Evolutionary conservation across 2,113 vertebrate species (phyloP).

Genomic region (Chionomys nivalis): DNA sequence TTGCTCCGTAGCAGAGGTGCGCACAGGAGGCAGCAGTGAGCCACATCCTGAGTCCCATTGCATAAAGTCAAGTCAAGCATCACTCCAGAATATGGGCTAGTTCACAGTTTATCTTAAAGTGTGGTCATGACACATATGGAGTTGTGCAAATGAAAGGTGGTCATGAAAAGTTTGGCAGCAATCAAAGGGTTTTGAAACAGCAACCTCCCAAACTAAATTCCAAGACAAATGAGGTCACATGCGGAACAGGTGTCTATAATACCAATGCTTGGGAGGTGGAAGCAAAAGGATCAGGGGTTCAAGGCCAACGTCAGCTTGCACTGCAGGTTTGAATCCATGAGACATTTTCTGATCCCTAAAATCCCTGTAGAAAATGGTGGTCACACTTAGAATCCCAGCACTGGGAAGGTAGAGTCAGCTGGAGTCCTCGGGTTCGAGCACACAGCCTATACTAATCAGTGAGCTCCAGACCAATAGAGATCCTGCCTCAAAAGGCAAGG

Average conservation of each 20-base stretch:
- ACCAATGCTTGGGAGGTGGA: not conserved
- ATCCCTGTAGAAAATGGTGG: not conserved
- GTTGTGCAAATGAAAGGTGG: not conserved
- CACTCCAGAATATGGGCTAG: not conserved
- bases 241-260: not conserved
- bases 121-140: not conserved
- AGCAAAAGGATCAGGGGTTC: not conserved
- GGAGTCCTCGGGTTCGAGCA: not conserved
- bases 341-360: not conserved
- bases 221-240: not conserved
- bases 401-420: too few species aligned
- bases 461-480: not conserved
- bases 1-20: not conserved
- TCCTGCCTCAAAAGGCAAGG: not conserved
- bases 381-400: not conserved
- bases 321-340: not conserved
- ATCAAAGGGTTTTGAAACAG: not conserved
- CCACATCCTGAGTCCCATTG: not conserved
- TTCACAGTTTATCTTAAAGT: not conserved
- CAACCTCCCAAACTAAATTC: not conserved
- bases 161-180: not conserved
- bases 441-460: not conserved
- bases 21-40: not conserved
- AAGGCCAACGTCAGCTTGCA: not conserved
- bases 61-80: not conserved